phyloP scores from a whole-genome alignment of 2,888 invertebrate species.

The Trissolcus brochymenae region DNA sequence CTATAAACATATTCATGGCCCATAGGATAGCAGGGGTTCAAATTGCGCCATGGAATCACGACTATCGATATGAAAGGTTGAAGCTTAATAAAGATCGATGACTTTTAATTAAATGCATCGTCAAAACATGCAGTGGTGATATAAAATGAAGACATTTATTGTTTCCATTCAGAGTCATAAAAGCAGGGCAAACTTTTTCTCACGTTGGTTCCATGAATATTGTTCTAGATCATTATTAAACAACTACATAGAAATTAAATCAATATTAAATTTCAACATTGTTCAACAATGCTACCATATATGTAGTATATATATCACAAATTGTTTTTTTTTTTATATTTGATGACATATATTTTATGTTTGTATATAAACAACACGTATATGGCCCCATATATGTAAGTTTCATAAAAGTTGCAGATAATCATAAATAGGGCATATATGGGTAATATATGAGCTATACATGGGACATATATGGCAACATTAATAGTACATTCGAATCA shows the following conservation, averaged over 20 bases:
- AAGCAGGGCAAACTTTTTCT: background rate
- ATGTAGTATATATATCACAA: too few relatives aligned
- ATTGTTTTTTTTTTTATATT: too few relatives aligned
- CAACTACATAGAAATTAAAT: background rate
- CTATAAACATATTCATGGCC: conserved; percentile 72
- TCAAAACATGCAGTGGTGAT: conserved; percentile 44
- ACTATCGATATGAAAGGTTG: conserved; percentile 71
- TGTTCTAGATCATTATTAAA: background rate
- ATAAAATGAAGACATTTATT: conserved; percentile 33
- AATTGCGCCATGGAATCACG: conserved; percentile 71
- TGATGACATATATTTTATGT: too few relatives aligned
- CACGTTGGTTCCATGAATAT: background rate
- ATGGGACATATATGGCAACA: too few relatives aligned
- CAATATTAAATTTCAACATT: too few relatives aligned
- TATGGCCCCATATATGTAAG: too few relatives aligned
- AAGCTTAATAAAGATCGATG: conserved; percentile 74
- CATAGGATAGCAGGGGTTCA: conserved; percentile 60
- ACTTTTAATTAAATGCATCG: conserved; percentile 71
- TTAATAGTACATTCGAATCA: too few relatives aligned
- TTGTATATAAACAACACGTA: too few relatives aligned
- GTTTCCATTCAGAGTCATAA: background rate
- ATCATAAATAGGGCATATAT: too few relatives aligned
- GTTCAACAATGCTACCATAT: too few relatives aligned
- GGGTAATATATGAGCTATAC: too few relatives aligned
- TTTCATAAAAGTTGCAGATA: too few relatives aligned